Percentiles rank a stretch among this genome's conserved stretches.
phyloP scores from a whole-genome alignment of 2,888 invertebrate genomes.

The Antheraea yamamai region DNA sequence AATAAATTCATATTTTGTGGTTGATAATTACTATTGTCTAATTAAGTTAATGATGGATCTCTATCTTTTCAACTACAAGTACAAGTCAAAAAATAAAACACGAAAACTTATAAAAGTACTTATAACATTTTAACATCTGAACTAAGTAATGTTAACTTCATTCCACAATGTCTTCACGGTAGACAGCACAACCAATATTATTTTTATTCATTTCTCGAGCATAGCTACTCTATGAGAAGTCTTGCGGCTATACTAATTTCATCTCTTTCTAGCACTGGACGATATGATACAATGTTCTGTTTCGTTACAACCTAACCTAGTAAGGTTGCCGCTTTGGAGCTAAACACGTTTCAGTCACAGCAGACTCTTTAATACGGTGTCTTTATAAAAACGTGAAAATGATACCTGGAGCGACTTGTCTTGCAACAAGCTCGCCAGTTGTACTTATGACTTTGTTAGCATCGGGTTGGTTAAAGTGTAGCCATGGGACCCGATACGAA shows the following conservation, averaged over 20 bases:
- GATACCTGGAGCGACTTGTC: constrained; percentile 65
- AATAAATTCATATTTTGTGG: neutral
- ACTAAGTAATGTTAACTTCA: neutral
- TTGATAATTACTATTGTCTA: neutral
- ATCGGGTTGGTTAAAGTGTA: constrained; percentile 37
- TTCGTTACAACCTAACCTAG: constrained; percentile 39
- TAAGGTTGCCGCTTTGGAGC: constrained; percentile 26
- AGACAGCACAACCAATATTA: neutral
- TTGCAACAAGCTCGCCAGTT: constrained; percentile 58
- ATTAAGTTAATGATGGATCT: neutral
- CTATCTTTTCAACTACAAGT: neutral
- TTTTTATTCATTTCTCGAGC: neutral
- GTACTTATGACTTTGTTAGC: constrained; percentile 56
- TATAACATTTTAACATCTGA: neutral
- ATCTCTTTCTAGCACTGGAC: constrained; percentile 64
- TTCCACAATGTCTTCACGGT: neutral
- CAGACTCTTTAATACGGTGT: constrained; percentile 45
- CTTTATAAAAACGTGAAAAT: constrained; percentile 65
- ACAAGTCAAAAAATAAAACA: neutral
- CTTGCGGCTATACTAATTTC: constrained; percentile 56
- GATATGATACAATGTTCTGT: constrained; percentile 62
- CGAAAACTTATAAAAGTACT: neutral
- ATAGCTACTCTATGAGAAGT: constrained; percentile 46
- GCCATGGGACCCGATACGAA: constrained; percentile 31
- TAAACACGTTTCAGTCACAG: constrained; percentile 27